phyloP scores from a whole-genome alignment of 1,140 invertebrate species.

The Coelopa frigida region DNA sequence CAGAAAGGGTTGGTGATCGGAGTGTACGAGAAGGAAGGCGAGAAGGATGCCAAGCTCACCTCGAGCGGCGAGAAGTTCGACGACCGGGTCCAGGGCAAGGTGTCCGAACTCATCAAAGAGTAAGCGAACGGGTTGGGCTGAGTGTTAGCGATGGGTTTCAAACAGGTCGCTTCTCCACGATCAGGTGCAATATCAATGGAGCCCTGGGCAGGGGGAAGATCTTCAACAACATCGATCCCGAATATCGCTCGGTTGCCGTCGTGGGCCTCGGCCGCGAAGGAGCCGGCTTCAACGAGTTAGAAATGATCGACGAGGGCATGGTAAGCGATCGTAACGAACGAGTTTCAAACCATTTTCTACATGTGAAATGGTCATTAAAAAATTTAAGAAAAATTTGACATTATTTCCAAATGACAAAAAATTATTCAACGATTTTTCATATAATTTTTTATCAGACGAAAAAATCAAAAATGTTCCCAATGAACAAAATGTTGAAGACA shows the following conservation, averaged over 20 bases:
- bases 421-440: not conserved
- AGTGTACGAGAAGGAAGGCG: conserved; percentile 38
- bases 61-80: conserved; percentile 43
- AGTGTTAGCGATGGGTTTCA: not conserved
- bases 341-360: not conserved
- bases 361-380: not conserved
- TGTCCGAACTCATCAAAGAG: conserved; percentile 36
- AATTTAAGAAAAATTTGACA: not conserved
- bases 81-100: conserved; percentile 39
- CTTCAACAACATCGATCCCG: conserved; percentile 57
- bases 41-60: conserved; percentile 35
- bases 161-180: not conserved
- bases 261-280: conserved; percentile 62
- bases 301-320: conserved; percentile 61
- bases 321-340: conserved; percentile 31
- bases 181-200: conserved; percentile 24
- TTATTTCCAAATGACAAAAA: not conserved
- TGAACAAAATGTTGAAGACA: not conserved
- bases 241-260: conserved; percentile 58
- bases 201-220: conserved; percentile 49
- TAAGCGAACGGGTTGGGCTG: not conserved
- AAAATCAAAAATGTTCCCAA: not conserved
- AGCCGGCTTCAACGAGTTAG: conserved; percentile 53
- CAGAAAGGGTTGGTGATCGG: conserved; percentile 44
- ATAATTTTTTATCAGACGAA: not conserved